These are phyloP conservation scores for Megalopta genalis DNA, from an alignment of 1,140 invertebrate species.

Conservation along the genomic window DNA sequence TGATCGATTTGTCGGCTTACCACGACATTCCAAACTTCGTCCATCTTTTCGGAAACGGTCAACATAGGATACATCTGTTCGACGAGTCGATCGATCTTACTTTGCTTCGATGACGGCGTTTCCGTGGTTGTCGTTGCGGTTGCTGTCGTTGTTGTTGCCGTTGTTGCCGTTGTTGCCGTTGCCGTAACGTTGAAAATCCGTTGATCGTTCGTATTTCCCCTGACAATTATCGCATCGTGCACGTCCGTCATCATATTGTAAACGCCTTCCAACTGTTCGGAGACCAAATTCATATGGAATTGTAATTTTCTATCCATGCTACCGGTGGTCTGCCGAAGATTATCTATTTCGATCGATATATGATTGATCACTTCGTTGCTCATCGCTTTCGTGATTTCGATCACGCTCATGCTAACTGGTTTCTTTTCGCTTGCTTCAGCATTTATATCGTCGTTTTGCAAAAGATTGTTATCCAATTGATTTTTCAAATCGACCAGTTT, in stretches of 20 bases:
- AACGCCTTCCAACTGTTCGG: constrained; percentile 89
- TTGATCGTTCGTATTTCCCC: background rate
- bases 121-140: constrained; percentile 49
- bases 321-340: constrained; percentile 86
- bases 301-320: constrained; percentile 90
- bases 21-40: constrained; percentile 93
- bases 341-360: constrained; percentile 87
- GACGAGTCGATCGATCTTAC: constrained; percentile 88
- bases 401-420: constrained; percentile 88
- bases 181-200: background rate
- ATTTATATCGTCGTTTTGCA: constrained; percentile 89
- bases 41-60: constrained; percentile 93
- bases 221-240: constrained; percentile 88
- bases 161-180: constrained; percentile 37
- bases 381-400: constrained; percentile 89
- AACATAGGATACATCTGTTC: constrained; percentile 90
- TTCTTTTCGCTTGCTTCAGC: constrained; percentile 92
- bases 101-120: constrained; percentile 78
- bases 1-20: constrained; percentile 69
- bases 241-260: constrained; percentile 89
- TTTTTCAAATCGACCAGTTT: constrained; percentile 89
- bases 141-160: constrained; percentile 46
- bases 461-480: constrained; percentile 89
- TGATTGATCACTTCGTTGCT: constrained; percentile 88
- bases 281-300: constrained; percentile 90